Evolutionary conservation across 2,888 invertebrate genomes (phyloP).

Genomic region (Nomada hirtipes): DNA sequence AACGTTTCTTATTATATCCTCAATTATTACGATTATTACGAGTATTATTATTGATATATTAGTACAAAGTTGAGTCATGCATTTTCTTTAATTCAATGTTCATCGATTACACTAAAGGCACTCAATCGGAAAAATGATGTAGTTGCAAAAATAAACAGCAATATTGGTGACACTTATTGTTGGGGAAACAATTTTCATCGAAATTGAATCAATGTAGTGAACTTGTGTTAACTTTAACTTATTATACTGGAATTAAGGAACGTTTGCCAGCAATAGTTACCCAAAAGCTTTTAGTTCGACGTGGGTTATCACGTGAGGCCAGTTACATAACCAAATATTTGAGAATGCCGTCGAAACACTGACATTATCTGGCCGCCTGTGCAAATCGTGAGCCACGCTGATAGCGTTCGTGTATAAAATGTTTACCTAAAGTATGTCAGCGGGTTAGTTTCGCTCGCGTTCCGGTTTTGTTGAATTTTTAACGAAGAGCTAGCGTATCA

Average conservation of each 20-base stretch:
- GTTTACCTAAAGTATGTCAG: slow-evolving; percentile 17
- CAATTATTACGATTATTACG: too few relatives aligned
- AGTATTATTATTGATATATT: too few relatives aligned
- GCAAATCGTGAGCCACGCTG: slow-evolving; percentile 46
- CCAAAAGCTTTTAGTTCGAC: background rate
- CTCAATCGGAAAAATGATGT: too few relatives aligned
- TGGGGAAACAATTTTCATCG: background rate
- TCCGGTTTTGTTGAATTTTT: slow-evolving; percentile 10
- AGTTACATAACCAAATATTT: slow-evolving; percentile 57
- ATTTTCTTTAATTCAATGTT: too few relatives aligned
- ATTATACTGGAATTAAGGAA: background rate
- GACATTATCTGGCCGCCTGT: slow-evolving; percentile 57
- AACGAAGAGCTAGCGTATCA: background rate
- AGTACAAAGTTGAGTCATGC: too few relatives aligned
- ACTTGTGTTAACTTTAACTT: too few relatives aligned
- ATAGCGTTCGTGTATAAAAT: slow-evolving; percentile 47
- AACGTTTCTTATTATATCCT: too few relatives aligned
- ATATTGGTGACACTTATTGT: background rate
- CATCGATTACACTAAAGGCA: too few relatives aligned
- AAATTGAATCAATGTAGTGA: background rate
- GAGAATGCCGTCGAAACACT: slow-evolving; percentile 36
- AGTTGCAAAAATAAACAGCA: too few relatives aligned
- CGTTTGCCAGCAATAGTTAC: background rate
- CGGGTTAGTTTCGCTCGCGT: slow-evolving; percentile 14
- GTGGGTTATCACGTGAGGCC: slow-evolving; percentile 27